These are phyloP conservation scores for Arrhopalites spinosus DNA, from an alignment of 2,888 invertebrate species.

Conservation along the genomic window DNA sequence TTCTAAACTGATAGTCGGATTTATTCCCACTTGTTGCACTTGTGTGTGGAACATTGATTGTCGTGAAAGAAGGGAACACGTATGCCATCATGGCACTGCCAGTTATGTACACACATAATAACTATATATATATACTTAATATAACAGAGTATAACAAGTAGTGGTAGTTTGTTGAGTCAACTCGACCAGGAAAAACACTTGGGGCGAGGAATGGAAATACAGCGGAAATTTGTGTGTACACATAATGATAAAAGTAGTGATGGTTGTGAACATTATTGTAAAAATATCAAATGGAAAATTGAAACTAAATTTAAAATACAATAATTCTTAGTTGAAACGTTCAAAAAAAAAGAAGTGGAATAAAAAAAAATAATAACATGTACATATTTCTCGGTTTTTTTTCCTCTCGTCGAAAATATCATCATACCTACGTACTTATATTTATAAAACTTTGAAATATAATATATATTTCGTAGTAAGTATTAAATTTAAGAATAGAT, in stretches of 20 bases:
- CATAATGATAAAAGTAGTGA: background rate
- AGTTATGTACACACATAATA: background rate
- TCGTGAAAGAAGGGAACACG: conserved; percentile 29
- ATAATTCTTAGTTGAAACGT: too few species aligned
- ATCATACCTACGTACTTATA: background rate
- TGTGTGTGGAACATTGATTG: conserved; percentile 26
- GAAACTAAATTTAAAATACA: too few species aligned
- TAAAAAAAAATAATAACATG: too few species aligned
- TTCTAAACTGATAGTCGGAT: conserved; percentile 36
- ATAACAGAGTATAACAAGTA: background rate
- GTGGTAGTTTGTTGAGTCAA: conserved; percentile 27
- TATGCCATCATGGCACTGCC: background rate
- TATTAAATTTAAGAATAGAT: background rate
- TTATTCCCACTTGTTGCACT: conserved; percentile 37
- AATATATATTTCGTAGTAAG: background rate
- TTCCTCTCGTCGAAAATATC: too few species aligned
- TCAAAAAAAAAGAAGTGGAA: too few species aligned
- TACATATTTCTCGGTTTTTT: too few species aligned
- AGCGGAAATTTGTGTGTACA: conserved; percentile 30
- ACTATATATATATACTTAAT: background rate
- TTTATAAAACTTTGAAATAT: too few species aligned
- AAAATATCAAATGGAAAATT: too few species aligned
- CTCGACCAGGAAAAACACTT: conserved; percentile 37
- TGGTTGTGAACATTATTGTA: conserved; percentile 5
- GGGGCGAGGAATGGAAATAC: conserved; percentile 36